A percentile compares a stretch with the other conserved stretches of the same genome.
These are phyloP conservation scores for Siphonodentalium dalli DNA, from an alignment of 2,888 invertebrate genomes.

Conservation along the genomic window DNA sequence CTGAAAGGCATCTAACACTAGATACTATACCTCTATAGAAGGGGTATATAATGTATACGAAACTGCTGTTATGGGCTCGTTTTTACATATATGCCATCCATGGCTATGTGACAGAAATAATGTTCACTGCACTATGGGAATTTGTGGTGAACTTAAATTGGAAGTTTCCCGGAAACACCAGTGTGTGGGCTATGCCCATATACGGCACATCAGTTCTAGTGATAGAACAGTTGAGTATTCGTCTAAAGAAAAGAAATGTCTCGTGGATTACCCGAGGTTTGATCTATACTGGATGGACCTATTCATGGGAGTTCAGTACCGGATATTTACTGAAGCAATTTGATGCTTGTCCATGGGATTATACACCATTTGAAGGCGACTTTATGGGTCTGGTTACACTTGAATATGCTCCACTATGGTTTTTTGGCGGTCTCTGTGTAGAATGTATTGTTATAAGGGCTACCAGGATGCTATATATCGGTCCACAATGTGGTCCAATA, in stretches of 20 bases:
- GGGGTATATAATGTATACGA: no score
- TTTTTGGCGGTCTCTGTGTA: constrained; percentile 50
- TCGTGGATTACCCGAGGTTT: constrained; percentile 63
- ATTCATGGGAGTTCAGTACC: constrained; percentile 67
- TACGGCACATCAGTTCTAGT: constrained; percentile 65
- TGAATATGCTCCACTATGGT: constrained; percentile 69
- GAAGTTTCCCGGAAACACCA: constrained; percentile 67
- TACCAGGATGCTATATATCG: constrained; percentile 48
- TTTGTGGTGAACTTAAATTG: constrained; percentile 64
- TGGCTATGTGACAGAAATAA: constrained; percentile 64
- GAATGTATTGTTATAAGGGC: constrained; percentile 51
- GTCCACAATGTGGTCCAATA: no score
- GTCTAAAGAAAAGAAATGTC: constrained; percentile 43
- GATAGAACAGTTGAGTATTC: constrained; percentile 64
- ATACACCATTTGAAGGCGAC: constrained; percentile 66
- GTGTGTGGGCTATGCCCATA: constrained; percentile 68
- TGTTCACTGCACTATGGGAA: constrained; percentile 69
- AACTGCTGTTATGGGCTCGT: no score
- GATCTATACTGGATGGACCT: constrained; percentile 65
- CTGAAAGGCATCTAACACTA: no score
- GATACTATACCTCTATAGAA: no score
- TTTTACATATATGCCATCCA: constrained; percentile 63
- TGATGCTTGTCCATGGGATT: constrained; percentile 69
- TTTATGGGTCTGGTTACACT: constrained; percentile 68
- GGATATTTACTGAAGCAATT: constrained; percentile 66